A percentile compares a stretch with the other conserved stretches of the same genome.
Conservation (phyloP, 2,797 vertebrate species). For the Pangasius sanitwongsei region DNA sequence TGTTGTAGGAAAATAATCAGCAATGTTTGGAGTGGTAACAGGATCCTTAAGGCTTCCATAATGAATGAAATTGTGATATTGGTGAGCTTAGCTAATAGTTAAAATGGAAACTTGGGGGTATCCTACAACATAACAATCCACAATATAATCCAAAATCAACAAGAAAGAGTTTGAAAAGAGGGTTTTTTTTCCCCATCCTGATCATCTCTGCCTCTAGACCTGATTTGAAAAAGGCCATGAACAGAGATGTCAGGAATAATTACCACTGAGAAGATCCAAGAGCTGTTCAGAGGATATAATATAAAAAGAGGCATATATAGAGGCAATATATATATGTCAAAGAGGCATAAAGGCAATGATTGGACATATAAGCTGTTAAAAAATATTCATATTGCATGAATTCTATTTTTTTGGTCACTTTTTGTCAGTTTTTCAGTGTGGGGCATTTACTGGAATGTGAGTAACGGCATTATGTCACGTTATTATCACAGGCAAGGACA, state of each 20-base stretch:
- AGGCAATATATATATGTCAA: neutral
- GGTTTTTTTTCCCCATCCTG: neutral
- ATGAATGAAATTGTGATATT: neutral
- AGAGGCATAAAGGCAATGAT: neutral
- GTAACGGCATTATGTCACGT: neutral
- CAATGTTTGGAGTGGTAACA: neutral
- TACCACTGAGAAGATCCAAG: neutral
- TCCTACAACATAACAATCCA: neutral
- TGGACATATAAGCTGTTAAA: neutral
- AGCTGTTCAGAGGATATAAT: neutral
- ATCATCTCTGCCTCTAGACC: neutral
- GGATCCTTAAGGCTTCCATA: neutral
- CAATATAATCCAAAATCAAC: neutral
- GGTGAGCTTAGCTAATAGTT: no score
- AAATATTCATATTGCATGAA: neutral
- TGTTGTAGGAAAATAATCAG: neutral
- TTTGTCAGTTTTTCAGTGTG: neutral
- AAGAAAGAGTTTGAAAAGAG: neutral
- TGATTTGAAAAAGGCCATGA: neutral
- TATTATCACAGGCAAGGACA: neutral
- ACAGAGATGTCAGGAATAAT: neutral
- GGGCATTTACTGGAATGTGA: neutral
- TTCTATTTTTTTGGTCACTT: neutral
- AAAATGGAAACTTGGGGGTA: neutral
- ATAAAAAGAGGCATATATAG: no score